phyloP scores from a whole-genome alignment of 1,140 invertebrate species.

The Zaprionus africanus region DNA sequence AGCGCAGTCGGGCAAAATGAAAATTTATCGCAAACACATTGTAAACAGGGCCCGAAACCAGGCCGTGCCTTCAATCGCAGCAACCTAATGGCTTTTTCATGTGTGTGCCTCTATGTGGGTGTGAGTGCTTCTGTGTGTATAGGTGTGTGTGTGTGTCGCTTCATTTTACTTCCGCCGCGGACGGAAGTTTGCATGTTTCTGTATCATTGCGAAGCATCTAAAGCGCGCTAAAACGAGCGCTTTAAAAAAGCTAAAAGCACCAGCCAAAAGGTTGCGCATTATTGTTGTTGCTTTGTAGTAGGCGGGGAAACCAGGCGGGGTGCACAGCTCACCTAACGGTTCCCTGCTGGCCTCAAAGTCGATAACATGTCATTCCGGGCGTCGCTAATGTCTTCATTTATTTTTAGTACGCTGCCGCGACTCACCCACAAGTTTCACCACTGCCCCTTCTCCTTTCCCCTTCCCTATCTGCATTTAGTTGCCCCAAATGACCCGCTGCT shows the following conservation, averaged over 20 bases:
- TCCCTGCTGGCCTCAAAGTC: slow-evolving; percentile 54
- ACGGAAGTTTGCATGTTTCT: slow-evolving; percentile 80
- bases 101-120: slow-evolving; percentile 32
- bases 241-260: slow-evolving; percentile 41
- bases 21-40: slow-evolving; percentile 77
- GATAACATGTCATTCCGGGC: slow-evolving; percentile 82
- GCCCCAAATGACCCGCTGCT: slow-evolving; percentile 54
- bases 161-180: slow-evolving; percentile 60
- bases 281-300: slow-evolving; percentile 38
- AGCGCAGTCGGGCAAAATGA: slow-evolving; percentile 75
- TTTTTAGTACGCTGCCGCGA: slow-evolving; percentile 74
- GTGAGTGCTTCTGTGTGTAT: not conserved
- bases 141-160: slow-evolving; percentile 25
- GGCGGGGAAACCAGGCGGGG: not conserved
- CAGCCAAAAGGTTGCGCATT: slow-evolving; percentile 45
- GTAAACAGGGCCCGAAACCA: slow-evolving; percentile 49
- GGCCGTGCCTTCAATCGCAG: slow-evolving; percentile 35
- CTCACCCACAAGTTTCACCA: not conserved
- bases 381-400: slow-evolving; percentile 81
- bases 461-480: slow-evolving; percentile 48
- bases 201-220: slow-evolving; percentile 75
- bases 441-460: slow-evolving; percentile 4
- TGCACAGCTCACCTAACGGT: not conserved
- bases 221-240: slow-evolving; percentile 76
- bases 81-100: slow-evolving; percentile 67